These are phyloP conservation scores for Melanophora roralis DNA, from an alignment of 2,888 invertebrate genomes.

Conservation along the genomic window DNA sequence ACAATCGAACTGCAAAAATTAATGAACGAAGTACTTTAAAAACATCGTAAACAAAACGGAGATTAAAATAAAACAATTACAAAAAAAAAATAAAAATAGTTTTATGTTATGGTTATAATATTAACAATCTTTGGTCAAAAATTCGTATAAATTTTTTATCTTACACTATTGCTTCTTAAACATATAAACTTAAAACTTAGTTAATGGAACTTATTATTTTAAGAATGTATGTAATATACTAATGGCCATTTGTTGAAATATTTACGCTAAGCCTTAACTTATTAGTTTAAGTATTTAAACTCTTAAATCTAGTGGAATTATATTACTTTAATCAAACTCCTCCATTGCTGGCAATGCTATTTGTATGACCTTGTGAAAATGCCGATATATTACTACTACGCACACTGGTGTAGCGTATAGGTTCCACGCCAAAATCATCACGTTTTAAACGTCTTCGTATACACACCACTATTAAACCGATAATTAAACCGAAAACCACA, in stretches of 20 bases:
- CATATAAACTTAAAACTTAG: constrained; percentile 20
- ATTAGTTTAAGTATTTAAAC: neutral
- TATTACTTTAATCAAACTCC: constrained; percentile 44
- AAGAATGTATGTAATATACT: neutral
- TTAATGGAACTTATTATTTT: neutral
- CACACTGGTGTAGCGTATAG: constrained; percentile 75
- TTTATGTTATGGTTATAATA: constrained; percentile 25
- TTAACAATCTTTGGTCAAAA: constrained; percentile 71
- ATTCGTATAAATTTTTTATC: constrained; percentile 61
- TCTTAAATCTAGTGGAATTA: neutral
- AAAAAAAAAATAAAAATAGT: neutral
- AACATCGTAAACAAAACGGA: no score
- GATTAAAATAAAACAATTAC: neutral
- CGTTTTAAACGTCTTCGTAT: constrained; percentile 73
- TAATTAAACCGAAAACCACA: constrained; percentile 71
- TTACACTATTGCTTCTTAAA: constrained; percentile 8
- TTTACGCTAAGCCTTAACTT: neutral
- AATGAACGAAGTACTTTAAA: no score
- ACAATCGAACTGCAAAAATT: no score
- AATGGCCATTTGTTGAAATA: neutral
- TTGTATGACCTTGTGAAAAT: constrained; percentile 67
- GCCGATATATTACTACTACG: constrained; percentile 73
- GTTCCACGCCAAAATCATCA: constrained; percentile 72
- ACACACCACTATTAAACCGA: constrained; percentile 73
- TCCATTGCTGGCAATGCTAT: constrained; percentile 64